Evolutionary conservation across 1,140 invertebrate species (phyloP).

Genomic region (Leptinotarsa lineolata): DNA sequence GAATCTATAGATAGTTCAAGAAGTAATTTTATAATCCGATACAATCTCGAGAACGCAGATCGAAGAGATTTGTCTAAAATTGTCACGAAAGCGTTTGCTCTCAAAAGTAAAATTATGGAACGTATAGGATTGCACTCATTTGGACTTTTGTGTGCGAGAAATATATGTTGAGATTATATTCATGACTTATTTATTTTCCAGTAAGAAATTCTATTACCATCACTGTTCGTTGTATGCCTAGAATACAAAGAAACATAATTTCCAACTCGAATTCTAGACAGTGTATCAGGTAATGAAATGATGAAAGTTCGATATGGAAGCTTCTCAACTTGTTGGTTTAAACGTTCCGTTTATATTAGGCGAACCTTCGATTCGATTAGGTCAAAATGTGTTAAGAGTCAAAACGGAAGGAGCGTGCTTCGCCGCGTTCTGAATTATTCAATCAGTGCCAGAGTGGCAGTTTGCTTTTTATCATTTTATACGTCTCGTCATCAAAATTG

Average conservation of each 20-base stretch:
- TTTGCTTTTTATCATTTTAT: neutral
- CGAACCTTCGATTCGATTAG: neutral
- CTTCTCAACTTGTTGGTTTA: neutral
- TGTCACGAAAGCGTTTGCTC: too few relatives aligned
- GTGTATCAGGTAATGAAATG: neutral
- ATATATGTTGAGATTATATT: too few relatives aligned
- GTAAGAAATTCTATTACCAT: too few relatives aligned
- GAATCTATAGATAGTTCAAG: too few relatives aligned
- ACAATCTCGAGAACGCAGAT: too few relatives aligned
- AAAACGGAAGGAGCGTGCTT: neutral
- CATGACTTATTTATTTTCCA: too few relatives aligned
- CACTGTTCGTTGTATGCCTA: too few relatives aligned
- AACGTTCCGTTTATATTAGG: neutral
- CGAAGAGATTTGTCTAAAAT: too few relatives aligned
- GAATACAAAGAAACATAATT: neutral
- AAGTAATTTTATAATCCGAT: too few relatives aligned
- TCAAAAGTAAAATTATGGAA: too few relatives aligned
- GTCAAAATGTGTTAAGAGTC: neutral
- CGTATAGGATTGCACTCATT: too few relatives aligned
- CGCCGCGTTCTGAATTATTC: conserved; percentile 7
- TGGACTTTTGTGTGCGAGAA: too few relatives aligned
- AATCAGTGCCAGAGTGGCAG: neutral
- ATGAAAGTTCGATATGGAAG: neutral
- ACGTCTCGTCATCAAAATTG: neutral
- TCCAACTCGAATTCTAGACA: neutral